Evolutionary conservation across 2,113 vertebrate species (phyloP).

Genomic region (Erythrocebus patas): DNA sequence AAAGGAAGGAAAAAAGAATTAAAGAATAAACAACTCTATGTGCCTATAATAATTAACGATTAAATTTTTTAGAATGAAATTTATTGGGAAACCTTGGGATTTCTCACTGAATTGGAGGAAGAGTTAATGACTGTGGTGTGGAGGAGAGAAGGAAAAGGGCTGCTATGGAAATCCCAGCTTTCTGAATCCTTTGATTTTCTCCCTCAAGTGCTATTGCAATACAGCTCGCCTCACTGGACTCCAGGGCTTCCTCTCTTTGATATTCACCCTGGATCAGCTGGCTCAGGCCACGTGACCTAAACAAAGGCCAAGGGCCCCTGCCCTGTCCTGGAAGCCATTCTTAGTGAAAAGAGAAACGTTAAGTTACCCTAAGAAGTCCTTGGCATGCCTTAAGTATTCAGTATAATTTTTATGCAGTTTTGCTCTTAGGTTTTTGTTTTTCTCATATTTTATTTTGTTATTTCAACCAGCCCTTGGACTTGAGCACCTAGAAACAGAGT

Average conservation of each 20-base stretch:
- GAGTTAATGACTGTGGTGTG: background rate
- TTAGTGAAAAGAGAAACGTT: background rate
- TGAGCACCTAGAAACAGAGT: background rate
- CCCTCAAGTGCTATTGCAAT: background rate
- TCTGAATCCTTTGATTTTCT: background rate
- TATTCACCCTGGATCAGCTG: background rate
- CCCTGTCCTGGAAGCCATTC: background rate
- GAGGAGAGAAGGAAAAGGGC: background rate
- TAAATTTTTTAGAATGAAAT: background rate
- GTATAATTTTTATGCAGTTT: background rate
- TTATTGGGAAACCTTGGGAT: background rate
- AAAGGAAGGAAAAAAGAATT: background rate
- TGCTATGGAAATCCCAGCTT: background rate
- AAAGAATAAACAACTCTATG: background rate
- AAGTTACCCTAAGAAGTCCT: background rate
- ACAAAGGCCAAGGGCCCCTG: background rate
- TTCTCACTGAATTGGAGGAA: background rate
- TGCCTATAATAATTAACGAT: too few species aligned
- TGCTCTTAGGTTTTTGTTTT: background rate
- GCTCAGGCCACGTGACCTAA: background rate
- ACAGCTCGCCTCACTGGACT: background rate
- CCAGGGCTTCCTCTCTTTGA: background rate
- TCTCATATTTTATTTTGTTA: background rate
- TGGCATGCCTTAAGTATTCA: background rate
- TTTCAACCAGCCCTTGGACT: background rate